A percentile compares a stretch with the other conserved stretches of the same genome.
These are phyloP conservation scores for Paramormyrops kingsleyae DNA, from an alignment of 2,113 vertebrate species.

Conservation along the genomic window DNA sequence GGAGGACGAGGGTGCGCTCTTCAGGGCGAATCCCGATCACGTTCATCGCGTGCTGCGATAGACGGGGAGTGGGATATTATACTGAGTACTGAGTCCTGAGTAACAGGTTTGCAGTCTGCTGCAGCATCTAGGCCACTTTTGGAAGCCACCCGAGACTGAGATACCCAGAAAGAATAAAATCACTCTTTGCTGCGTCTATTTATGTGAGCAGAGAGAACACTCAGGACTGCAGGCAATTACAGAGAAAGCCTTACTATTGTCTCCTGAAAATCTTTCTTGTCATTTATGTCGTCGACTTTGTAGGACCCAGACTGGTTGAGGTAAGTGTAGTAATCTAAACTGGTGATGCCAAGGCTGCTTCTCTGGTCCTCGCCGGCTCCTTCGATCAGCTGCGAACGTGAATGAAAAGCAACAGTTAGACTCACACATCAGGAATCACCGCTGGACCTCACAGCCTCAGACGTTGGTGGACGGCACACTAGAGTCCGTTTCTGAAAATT, in stretches of 20 bases:
- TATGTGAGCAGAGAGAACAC: neutral
- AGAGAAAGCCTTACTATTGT: constrained; percentile 66
- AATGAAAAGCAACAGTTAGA: neutral
- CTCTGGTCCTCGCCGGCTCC: constrained; percentile 83
- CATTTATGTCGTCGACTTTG: constrained; percentile 94
- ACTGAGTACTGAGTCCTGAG: neutral
- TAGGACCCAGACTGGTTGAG: constrained; percentile 96
- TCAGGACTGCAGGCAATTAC: neutral
- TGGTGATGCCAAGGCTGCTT: constrained; percentile 83
- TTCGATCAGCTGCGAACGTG: constrained; percentile 75
- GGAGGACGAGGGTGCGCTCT: constrained; percentile 79
- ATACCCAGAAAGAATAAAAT: neutral
- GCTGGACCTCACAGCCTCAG: neutral
- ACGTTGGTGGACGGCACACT: neutral
- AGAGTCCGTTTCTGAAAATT: neutral
- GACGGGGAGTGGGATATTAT: neutral
- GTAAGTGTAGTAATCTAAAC: constrained; percentile 89
- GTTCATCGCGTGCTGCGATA: constrained; percentile 82
- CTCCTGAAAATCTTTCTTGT: constrained; percentile 88
- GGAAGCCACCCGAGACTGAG: neutral
- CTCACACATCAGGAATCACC: neutral
- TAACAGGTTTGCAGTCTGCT: neutral
- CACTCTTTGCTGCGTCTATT: too few relatives aligned
- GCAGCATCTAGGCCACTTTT: neutral
- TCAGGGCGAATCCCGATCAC: constrained; percentile 86